Evolutionary conservation across 2,888 invertebrate genomes (phyloP).

Genomic region (Dexiosoma caninum): DNA sequence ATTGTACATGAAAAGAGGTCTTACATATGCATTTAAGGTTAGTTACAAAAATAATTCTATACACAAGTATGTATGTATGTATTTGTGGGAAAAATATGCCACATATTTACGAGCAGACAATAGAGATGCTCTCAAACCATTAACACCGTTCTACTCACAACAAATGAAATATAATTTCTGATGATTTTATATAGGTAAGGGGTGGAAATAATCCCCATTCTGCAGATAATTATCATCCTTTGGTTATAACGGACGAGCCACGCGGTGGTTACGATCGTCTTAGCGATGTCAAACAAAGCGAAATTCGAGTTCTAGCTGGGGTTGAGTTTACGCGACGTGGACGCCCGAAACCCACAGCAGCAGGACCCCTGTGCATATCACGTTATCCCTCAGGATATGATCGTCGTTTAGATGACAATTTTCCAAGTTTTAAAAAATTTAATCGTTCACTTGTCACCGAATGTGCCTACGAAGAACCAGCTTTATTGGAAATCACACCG

Average conservation of each 20-base stretch:
- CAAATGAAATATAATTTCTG: too few species aligned
- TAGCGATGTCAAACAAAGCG: conserved; percentile 84
- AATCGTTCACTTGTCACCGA: conserved; percentile 85
- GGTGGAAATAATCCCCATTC: conserved; percentile 95
- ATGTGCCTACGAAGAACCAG: conserved; percentile 88
- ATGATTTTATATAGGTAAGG: conserved; percentile 77
- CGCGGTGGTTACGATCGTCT: conserved; percentile 89
- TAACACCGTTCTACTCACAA: too few species aligned
- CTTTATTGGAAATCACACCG: conserved; percentile 87
- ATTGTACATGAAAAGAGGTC: conserved; percentile 89
- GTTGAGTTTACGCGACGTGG: conserved; percentile 90
- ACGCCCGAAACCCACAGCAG: conserved; percentile 88
- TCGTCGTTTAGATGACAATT: conserved; percentile 88
- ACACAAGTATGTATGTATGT: too few species aligned
- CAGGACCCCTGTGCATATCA: conserved; percentile 88
- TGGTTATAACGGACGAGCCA: conserved; percentile 91
- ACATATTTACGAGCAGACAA: too few species aligned
- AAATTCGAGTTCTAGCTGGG: conserved; percentile 87
- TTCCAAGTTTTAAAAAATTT: conserved; percentile 88
- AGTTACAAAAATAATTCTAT: not conserved
- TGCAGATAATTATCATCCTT: conserved; percentile 90
- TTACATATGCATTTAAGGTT: conserved; percentile 89
- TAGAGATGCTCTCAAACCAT: not conserved
- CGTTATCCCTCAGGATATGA: conserved; percentile 83
- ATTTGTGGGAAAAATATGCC: too few species aligned